Conservation (phyloP, 2,888 invertebrate genomes). For the Megastigmus dorsalis region DNA sequence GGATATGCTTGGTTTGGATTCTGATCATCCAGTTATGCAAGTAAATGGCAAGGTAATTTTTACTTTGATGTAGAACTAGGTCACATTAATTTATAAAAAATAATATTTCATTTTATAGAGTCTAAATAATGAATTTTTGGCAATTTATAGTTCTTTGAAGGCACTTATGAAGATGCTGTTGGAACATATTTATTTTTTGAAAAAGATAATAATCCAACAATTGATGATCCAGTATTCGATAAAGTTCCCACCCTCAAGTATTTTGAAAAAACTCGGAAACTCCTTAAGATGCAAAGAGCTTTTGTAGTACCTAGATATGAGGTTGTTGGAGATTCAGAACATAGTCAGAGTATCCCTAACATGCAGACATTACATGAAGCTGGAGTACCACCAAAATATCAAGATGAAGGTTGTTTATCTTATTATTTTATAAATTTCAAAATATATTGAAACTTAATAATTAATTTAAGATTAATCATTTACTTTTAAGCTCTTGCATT, state of each 20-base stretch:
- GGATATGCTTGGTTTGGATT: constrained; percentile 79
- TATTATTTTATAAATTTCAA: neutral
- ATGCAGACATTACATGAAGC: constrained; percentile 62
- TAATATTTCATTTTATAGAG: constrained; percentile 2
- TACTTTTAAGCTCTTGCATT: constrained; percentile 62
- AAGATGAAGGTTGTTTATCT: constrained; percentile 62
- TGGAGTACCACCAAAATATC: constrained; percentile 67
- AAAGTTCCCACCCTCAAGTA: constrained; percentile 79
- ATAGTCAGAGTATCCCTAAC: constrained; percentile 65
- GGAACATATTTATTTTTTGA: constrained; percentile 87
- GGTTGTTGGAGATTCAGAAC: constrained; percentile 67
- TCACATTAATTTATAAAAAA: no score
- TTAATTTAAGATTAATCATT: constrained; percentile 17
- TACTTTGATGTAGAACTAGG: no score
- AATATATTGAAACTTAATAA: neutral
- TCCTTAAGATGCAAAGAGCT: constrained; percentile 81
- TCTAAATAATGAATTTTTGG: constrained; percentile 10
- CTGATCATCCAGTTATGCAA: constrained; percentile 80
- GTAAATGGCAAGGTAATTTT: constrained; percentile 80
- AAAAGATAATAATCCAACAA: constrained; percentile 76
- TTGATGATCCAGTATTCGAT: constrained; percentile 74
- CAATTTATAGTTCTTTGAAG: constrained; percentile 75
- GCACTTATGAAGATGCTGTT: constrained; percentile 81
- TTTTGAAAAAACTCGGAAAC: constrained; percentile 80
- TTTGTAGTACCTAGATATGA: constrained; percentile 76